These are phyloP conservation scores for Tachyglossus aculeatus DNA, from an alignment of 2,797 vertebrate species.

Conservation along the genomic window DNA sequence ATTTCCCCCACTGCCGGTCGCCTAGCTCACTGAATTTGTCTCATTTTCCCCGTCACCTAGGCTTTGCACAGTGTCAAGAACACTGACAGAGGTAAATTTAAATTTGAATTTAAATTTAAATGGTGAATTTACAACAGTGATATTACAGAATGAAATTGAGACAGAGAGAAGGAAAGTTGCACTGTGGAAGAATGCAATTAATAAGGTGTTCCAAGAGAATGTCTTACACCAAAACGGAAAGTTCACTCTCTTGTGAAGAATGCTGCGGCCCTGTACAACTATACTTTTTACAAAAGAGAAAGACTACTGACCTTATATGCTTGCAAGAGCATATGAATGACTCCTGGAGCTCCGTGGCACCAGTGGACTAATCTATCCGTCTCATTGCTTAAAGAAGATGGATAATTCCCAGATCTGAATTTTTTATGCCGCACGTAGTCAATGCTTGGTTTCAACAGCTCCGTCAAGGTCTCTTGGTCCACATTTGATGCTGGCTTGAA, in stretches of 20 bases:
- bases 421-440: constrained; percentile 95
- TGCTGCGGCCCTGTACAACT: fast-evolving
- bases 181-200: neutral
- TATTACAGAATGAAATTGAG: neutral
- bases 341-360: constrained; percentile 94
- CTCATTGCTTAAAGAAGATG: constrained; percentile 94
- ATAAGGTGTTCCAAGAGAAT: neutral
- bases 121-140: neutral
- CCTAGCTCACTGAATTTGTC: too few relatives aligned
- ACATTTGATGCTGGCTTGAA: constrained; percentile 85
- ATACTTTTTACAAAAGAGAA: fast-evolving
- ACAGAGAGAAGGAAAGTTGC: neutral
- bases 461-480: constrained; percentile 80
- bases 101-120: too few relatives aligned
- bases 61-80: too few relatives aligned
- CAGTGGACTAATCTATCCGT: constrained; percentile 94
- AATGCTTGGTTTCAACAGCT: constrained; percentile 90
- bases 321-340: constrained; percentile 90
- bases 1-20: too few relatives aligned
- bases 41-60: too few relatives aligned
- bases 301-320: constrained; percentile 84
- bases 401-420: constrained; percentile 95
- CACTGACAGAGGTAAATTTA: too few relatives aligned
- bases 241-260: neutral
- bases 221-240: neutral